Evolutionary conservation across 2,888 invertebrate genomes (phyloP), one percentile per base, ranked within the genome.

Genomic region (Caenorhabditis sp.): DNA sequence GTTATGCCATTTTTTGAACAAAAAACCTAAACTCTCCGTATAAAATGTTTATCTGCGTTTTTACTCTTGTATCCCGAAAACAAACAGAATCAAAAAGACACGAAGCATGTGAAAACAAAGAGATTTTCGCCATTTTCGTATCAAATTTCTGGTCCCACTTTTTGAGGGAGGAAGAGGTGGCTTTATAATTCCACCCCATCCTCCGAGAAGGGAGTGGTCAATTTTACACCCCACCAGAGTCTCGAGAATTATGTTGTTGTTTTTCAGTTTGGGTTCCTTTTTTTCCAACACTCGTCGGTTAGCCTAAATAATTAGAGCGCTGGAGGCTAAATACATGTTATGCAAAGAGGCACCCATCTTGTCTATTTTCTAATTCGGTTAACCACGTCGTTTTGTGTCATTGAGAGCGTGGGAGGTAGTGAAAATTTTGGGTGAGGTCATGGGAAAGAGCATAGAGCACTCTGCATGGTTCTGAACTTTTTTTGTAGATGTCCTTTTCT

Each of bases 51-150:
- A 47, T 47, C 47, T 5, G n/a, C 47, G n/a, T n/a, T n/a, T 56
- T 14, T 56, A 56, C 7, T 26, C 26, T 16, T 44, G 26, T 31
- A 64, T 49, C 47, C n/a, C 28, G 31, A 64, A 31, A 64, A 58
- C 58, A 64, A 49, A 63, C 22, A 26, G 24, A 24, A 63, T 14
- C 12, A 26, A 14, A 41, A 61, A 41, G 59, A 35, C 35, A n/a
- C n/a, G 44, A 44, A 51, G 54, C 22, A 68, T 49, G 58, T 49
- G 61, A 63, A 61, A 63, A 73, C 73, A 63, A 73, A 73, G 72
- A 72, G 73, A 73, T 73, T 73, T 73, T 19, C 49, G 59, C 47
- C 44, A 47, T 72, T 58, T 49, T 63, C 41, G 70, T 63, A 73
- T 73, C 73, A 47, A 73, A 51, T 73, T 73, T 73, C 73, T 6